Evolutionary conservation across 2,113 vertebrate species (phyloP).

Genomic region (Baryphthengus martii): DNA sequence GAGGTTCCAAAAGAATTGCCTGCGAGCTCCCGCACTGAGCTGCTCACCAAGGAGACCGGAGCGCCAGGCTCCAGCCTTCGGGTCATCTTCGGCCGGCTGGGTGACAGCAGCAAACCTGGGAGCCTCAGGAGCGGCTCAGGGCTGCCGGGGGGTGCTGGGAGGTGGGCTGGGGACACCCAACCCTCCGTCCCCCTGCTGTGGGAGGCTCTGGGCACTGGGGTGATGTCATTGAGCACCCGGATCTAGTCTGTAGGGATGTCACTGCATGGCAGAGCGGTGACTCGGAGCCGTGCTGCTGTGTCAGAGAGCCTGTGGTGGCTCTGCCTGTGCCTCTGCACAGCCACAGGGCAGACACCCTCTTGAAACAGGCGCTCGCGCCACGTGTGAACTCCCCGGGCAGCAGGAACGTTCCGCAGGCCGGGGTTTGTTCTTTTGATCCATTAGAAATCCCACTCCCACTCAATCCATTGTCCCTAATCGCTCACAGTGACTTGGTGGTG

Average conservation of each 20-base stretch:
- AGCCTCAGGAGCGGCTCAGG: background rate
- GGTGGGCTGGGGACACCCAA: background rate
- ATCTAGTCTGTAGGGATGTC: background rate
- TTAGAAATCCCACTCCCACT: background rate
- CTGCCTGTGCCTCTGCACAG: background rate
- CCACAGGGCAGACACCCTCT: background rate
- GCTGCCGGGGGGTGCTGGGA: background rate
- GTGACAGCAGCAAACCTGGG: background rate
- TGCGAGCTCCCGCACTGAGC: background rate
- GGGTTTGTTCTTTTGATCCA: background rate
- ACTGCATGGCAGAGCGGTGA: background rate
- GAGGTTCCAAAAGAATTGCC: rapidly evolving
- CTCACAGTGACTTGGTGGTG: background rate
- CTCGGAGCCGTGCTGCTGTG: background rate
- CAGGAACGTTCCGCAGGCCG: background rate
- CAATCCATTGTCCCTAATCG: background rate
- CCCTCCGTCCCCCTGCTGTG: background rate
- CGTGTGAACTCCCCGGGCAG: background rate
- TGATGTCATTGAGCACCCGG: background rate
- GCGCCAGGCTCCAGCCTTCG: rapidly evolving
- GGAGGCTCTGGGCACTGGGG: too few relatives aligned
- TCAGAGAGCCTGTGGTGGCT: background rate
- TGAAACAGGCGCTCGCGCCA: background rate
- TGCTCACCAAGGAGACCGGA: background rate
- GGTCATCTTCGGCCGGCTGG: background rate